phyloP scores from a whole-genome alignment of 1,140 invertebrate species.

The Drosophila navojoa region DNA sequence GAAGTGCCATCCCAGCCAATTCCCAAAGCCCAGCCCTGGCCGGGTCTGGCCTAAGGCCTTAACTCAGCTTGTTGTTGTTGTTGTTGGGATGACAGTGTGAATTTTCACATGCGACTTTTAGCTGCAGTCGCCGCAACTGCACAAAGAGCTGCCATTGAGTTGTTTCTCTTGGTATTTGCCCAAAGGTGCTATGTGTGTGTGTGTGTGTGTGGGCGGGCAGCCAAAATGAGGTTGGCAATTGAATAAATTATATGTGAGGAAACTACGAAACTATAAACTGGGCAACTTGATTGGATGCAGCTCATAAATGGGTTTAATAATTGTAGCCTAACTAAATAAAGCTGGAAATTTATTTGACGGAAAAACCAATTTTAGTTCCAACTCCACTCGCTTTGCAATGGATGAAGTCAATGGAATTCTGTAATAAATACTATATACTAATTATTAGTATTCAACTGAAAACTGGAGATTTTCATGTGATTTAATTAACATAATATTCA shows the following conservation, averaged over 20 bases:
- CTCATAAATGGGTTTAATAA: neutral
- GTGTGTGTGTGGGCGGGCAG: conserved; percentile 14
- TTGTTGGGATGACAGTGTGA: conserved; percentile 60
- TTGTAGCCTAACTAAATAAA: too few species aligned
- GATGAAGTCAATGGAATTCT: too few species aligned
- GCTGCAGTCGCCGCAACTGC: conserved; percentile 21
- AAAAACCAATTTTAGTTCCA: too few species aligned
- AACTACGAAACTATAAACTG: neutral
- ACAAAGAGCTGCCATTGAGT: conserved; percentile 37
- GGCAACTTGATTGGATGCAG: neutral
- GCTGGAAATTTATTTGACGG: too few species aligned
- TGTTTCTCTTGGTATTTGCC: conserved; percentile 31
- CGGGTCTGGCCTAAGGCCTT: conserved; percentile 27
- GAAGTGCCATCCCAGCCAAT: conserved; percentile 64
- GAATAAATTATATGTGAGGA: conserved; percentile 1
- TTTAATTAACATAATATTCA: too few species aligned
- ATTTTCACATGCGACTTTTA: conserved; percentile 66
- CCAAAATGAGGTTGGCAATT: conserved; percentile 20
- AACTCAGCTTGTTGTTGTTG: conserved; percentile 28
- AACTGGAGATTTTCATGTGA: too few species aligned
- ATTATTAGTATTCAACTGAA: too few species aligned
- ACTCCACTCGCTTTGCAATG: too few species aligned
- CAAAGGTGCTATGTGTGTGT: conserved; percentile 9
- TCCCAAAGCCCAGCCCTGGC: conserved; percentile 9
- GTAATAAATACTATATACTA: too few species aligned